A percentile compares a stretch with the other conserved stretches of the same genome.
These are phyloP conservation scores for Sardina pilchardus DNA, from an alignment of 2,113 vertebrate genomes.

Conservation along the genomic window DNA sequence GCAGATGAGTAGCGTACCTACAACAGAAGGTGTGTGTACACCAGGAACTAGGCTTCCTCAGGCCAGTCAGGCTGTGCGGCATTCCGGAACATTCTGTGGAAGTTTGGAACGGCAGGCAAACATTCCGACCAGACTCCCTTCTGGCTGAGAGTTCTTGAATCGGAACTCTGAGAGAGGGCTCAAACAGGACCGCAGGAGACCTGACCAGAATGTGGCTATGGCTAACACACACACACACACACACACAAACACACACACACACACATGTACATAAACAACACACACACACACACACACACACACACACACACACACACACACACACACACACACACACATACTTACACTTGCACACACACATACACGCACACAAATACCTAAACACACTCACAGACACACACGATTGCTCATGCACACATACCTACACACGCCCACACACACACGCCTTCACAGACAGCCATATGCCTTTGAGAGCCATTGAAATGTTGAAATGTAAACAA, in stretches of 20 bases:
- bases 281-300: too few species aligned
- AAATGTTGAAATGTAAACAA: constrained; percentile 1
- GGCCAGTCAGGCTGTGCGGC: background rate
- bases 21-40: too few species aligned
- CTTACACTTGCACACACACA: background rate
- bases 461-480: too few species aligned
- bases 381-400: background rate
- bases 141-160: background rate
- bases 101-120: background rate
- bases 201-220: too few species aligned
- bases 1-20: too few species aligned
- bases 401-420: too few species aligned
- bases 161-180: too few species aligned
- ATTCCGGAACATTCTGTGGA: constrained; percentile 10
- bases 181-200: too few species aligned
- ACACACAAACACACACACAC: background rate
- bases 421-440: background rate
- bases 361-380: constrained; percentile 1
- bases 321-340: too few species aligned
- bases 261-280: background rate
- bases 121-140: constrained; percentile 1
- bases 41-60: background rate
- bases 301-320: too few species aligned
- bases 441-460: background rate
- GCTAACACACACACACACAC: background rate